phyloP scores from a whole-genome alignment of 2,888 invertebrate species.

The Drosophila longiperda region DNA sequence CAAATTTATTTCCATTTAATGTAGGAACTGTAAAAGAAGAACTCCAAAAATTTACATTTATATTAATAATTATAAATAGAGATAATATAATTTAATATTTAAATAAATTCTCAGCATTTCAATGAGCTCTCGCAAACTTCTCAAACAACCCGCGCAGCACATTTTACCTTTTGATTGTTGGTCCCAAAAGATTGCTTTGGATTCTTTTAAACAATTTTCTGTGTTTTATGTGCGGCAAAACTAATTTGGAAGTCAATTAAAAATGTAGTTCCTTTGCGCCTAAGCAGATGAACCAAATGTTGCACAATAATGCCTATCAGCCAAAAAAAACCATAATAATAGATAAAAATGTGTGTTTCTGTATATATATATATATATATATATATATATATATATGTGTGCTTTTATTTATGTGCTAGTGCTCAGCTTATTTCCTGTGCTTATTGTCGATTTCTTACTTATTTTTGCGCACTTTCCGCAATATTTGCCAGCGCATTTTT shows the following conservation, averaged over 20 bases:
- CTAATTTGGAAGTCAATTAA: slow-evolving; percentile 76
- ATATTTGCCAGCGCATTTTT: slow-evolving; percentile 71
- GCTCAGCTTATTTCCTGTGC: slow-evolving; percentile 70
- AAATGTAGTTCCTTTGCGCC: slow-evolving; percentile 48
- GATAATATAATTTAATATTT: too few relatives aligned
- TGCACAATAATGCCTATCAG: slow-evolving; percentile 8
- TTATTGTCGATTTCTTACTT: slow-evolving; percentile 77
- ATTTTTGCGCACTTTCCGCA: slow-evolving; percentile 75
- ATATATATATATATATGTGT: slow-evolving; percentile 3
- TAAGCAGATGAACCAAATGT: slow-evolving; percentile 30
- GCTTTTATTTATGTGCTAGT: slow-evolving; percentile 49
- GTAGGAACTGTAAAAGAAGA: too few relatives aligned
- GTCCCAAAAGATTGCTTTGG: background rate
- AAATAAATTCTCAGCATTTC: background rate
- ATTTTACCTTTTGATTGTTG: slow-evolving; percentile 6
- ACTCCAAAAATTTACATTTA: background rate
- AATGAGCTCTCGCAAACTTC: background rate
- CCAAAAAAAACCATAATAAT: slow-evolving; percentile 11
- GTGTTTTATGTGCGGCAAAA: slow-evolving; percentile 56
- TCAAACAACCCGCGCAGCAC: background rate
- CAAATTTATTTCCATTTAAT: background rate
- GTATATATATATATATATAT: slow-evolving; percentile 4
- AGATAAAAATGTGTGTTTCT: slow-evolving; percentile 12
- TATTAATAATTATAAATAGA: too few relatives aligned
- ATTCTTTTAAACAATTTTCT: slow-evolving; percentile 23